These are phyloP conservation scores for Latrodectus geometricus DNA, from an alignment of 1,140 invertebrate species.

Conservation along the genomic window DNA sequence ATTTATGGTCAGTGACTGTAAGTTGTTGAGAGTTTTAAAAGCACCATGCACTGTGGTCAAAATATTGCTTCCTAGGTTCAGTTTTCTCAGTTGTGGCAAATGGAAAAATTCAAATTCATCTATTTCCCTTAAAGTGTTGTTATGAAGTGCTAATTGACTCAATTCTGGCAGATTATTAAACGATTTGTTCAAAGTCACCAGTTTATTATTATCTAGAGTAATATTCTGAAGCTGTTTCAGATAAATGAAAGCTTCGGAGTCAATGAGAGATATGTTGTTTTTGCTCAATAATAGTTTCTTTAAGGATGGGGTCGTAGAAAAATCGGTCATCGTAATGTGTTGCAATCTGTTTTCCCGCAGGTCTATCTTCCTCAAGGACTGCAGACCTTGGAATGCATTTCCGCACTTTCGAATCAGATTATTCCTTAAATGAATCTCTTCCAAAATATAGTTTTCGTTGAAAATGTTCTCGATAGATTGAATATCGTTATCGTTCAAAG, in stretches of 20 bases:
- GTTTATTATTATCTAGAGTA: background rate
- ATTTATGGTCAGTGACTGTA: background rate
- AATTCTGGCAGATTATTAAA: background rate
- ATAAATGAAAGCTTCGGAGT: background rate
- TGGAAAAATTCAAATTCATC: background rate
- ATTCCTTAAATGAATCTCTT: background rate
- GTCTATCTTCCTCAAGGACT: background rate
- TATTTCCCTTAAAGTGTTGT: background rate
- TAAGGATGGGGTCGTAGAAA: background rate
- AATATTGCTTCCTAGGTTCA: background rate
- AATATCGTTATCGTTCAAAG: background rate
- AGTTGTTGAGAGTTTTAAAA: background rate
- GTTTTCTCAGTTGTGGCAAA: background rate
- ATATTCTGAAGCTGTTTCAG: background rate
- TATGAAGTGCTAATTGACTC: background rate
- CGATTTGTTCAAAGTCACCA: background rate
- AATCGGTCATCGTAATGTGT: background rate
- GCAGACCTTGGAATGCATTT: background rate
- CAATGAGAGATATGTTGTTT: slow-evolving; percentile 3
- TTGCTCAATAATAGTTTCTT: background rate
- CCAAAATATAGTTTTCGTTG: background rate
- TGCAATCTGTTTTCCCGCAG: background rate
- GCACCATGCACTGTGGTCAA: slow-evolving; percentile 11
- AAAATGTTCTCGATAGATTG: background rate
- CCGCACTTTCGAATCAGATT: background rate